A percentile compares a stretch with the other conserved stretches of the same genome.
phyloP scores from a whole-genome alignment of 1,140 invertebrate genomes.

The Procambarus virginalis region DNA sequence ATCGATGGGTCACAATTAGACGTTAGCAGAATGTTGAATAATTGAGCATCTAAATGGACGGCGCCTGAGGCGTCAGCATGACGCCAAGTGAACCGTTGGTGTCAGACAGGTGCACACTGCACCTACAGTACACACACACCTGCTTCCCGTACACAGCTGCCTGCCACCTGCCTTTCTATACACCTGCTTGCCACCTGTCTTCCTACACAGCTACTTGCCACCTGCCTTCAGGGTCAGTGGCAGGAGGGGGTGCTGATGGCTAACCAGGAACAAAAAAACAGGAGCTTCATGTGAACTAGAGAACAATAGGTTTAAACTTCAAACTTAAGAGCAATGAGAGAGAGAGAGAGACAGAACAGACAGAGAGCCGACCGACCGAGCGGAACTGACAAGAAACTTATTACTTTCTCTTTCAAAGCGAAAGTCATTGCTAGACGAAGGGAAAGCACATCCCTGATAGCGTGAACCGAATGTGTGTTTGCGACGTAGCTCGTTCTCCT shows the following conservation, averaged over 20 bases:
- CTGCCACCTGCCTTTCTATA: no score
- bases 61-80: not conserved
- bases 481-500: not conserved
- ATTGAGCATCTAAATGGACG: no score
- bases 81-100: not conserved
- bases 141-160: no score
- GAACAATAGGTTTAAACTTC: no score
- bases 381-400: not conserved
- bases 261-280: no score
- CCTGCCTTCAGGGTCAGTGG: no score
- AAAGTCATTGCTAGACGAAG: not conserved
- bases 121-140: not conserved
- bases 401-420: not conserved
- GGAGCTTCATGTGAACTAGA: no score
- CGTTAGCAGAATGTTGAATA: no score
- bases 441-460: not conserved
- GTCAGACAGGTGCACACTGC: not conserved
- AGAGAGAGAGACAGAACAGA: not conserved
- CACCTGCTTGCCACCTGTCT: no score
- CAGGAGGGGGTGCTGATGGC: no score
- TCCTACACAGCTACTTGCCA: no score
- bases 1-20: no score
- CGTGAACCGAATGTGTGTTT: not conserved
- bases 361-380: not conserved
- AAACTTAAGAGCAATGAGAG: not conserved